Percentiles rank a stretch among this genome's conserved stretches.
These are phyloP conservation scores for Lycophotia porphyrea DNA, from an alignment of 2,888 invertebrate species.

Conservation along the genomic window DNA sequence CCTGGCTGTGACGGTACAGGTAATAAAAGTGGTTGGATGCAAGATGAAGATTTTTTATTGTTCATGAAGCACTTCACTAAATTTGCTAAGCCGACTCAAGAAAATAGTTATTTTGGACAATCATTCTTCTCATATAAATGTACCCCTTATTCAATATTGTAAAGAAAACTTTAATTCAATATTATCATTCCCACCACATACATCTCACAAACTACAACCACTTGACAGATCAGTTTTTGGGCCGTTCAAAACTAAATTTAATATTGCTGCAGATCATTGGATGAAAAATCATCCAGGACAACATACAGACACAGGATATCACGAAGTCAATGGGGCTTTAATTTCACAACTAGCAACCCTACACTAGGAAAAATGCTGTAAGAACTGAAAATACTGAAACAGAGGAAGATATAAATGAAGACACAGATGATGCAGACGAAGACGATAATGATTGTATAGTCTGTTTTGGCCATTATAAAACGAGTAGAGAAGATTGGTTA, in stretches of 20 bases:
- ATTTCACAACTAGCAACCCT: too few species aligned
- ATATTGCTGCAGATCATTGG: slow-evolving; percentile 17
- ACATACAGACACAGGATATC: too few species aligned
- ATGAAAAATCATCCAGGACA: slow-evolving; percentile 24
- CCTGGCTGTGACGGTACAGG: not conserved
- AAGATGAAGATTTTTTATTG: slow-evolving; percentile 26
- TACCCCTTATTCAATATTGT: slow-evolving; percentile 16
- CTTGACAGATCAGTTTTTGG: slow-evolving; percentile 11
- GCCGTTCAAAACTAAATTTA: slow-evolving; percentile 9
- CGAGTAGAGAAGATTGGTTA: too few species aligned
- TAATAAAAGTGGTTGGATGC: slow-evolving; percentile 24
- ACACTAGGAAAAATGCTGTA: too few species aligned
- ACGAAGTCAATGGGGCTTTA: too few species aligned
- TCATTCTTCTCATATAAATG: slow-evolving; percentile 9
- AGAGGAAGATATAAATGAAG: too few species aligned
- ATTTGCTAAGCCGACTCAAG: not conserved
- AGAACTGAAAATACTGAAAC: too few species aligned
- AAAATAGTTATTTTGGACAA: not conserved
- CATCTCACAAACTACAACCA: slow-evolving; percentile 4
- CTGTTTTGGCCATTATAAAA: too few species aligned
- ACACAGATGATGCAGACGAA: too few species aligned
- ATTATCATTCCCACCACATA: slow-evolving; percentile 12
- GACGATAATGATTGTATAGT: too few species aligned
- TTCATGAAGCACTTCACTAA: slow-evolving; percentile 24
- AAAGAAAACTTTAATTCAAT: slow-evolving; percentile 15